phyloP scores from a whole-genome alignment of 2,797 vertebrate genomes.

The Lycodopsis pacificus region DNA sequence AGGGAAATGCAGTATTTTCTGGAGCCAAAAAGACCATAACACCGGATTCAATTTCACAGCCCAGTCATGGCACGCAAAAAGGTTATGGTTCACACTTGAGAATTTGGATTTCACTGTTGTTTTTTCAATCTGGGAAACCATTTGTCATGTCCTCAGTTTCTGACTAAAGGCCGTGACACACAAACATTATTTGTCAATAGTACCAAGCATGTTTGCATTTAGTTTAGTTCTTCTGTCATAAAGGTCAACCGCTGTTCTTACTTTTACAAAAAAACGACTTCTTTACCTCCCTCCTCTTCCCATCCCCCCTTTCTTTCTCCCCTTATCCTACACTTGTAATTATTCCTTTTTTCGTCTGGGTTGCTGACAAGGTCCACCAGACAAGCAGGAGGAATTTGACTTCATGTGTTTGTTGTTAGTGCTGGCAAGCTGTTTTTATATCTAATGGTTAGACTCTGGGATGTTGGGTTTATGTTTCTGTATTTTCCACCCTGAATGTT shows the following conservation, averaged over 20 bases:
- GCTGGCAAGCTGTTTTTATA: conserved; percentile 55
- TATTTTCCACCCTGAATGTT: conserved; percentile 72
- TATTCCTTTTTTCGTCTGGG: conserved; percentile 37
- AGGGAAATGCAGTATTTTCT: conserved; percentile 20
- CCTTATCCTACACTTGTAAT: conserved; percentile 31
- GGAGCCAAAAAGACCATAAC: background rate
- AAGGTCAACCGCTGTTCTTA: background rate
- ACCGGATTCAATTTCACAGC: background rate
- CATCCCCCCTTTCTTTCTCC: background rate
- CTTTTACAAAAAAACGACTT: conserved; percentile 3
- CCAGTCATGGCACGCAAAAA: conserved; percentile 16
- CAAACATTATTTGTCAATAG: conserved; percentile 3
- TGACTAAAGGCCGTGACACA: conserved; percentile 8
- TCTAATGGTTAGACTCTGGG: conserved; percentile 51
- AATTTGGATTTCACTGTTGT: conserved; percentile 14
- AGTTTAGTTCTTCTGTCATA: background rate
- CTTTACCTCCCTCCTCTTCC: background rate
- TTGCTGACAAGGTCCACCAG: conserved; percentile 33
- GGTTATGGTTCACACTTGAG: conserved; percentile 1
- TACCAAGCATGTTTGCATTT: background rate
- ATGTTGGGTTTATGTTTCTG: conserved; percentile 54
- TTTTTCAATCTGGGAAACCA: conserved; percentile 3
- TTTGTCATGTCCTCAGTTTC: conserved; percentile 26
- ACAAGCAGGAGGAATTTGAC: conserved; percentile 42
- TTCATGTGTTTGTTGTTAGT: conserved; percentile 79